Percentiles rank a stretch among this genome's conserved stretches.
Conservation (phyloP, 1,140 invertebrate species). For the Drosophila equinoxialis region DNA sequence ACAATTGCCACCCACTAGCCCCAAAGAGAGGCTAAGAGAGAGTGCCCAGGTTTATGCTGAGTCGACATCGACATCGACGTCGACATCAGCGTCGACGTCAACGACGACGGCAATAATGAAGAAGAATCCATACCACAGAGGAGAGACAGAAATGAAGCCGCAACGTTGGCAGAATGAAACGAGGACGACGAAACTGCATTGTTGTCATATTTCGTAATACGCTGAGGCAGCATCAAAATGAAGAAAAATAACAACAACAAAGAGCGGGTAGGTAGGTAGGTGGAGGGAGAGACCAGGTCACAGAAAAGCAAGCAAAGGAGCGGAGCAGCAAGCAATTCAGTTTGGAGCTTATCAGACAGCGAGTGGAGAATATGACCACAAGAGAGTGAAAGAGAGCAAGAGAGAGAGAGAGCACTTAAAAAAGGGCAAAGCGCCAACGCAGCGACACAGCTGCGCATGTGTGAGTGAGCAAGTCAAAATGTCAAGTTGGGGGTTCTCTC, state of each 20-base stretch:
- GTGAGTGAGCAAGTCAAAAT: constrained; percentile 55
- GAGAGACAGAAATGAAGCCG: constrained; percentile 37
- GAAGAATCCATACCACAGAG: constrained; percentile 19
- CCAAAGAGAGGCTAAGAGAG: constrained; percentile 5
- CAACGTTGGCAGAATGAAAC: constrained; percentile 68
- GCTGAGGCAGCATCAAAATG: constrained; percentile 59
- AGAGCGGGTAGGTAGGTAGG: background rate
- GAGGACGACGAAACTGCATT: constrained; percentile 80
- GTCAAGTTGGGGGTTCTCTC: constrained; percentile 48
- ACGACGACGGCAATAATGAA: constrained; percentile 21
- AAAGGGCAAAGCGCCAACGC: constrained; percentile 71
- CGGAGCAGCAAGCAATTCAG: constrained; percentile 54
- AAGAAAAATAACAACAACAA: constrained; percentile 16
- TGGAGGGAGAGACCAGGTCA: constrained; percentile 3
- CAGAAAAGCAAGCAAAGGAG: constrained; percentile 46
- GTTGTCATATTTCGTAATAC: constrained; percentile 82
- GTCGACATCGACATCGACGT: constrained; percentile 12
- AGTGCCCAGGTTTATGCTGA: constrained; percentile 59
- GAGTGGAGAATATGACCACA: constrained; percentile 27
- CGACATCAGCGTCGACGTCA: constrained; percentile 5
- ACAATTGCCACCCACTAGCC: constrained; percentile 58
- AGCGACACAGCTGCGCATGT: constrained; percentile 40
- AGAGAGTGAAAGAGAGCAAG: constrained; percentile 27
- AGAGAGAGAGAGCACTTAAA: constrained; percentile 18
- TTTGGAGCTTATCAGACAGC: constrained; percentile 59